Conservation (phyloP, 2,888 invertebrate genomes). For the Cybosia mesomella region DNA sequence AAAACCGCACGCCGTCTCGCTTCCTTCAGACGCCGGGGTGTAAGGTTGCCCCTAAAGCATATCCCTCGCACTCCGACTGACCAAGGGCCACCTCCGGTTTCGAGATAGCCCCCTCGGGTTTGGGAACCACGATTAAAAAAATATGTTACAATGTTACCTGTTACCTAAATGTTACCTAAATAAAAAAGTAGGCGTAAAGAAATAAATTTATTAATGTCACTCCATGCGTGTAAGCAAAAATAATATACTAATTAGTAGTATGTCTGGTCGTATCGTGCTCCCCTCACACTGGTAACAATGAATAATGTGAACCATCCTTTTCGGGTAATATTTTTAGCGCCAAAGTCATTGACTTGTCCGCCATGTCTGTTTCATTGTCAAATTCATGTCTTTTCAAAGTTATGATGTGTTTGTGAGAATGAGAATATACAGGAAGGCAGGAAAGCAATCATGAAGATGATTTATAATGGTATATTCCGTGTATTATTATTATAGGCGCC, state of each 20-base stretch:
- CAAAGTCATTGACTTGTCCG: slow-evolving; percentile 63
- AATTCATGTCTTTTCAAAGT: background rate
- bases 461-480: too few relatives aligned
- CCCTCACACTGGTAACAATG: slow-evolving; percentile 64
- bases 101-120: too few relatives aligned
- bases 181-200: slow-evolving; percentile 25
- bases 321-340: slow-evolving; percentile 60
- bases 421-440: background rate
- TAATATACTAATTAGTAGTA: slow-evolving; percentile 8
- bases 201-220: slow-evolving; percentile 30
- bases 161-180: slow-evolving; percentile 3
- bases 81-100: too few relatives aligned
- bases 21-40: too few relatives aligned
- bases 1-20: too few relatives aligned
- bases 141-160: too few relatives aligned
- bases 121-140: too few relatives aligned
- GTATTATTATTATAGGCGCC: too few relatives aligned
- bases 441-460: too few relatives aligned
- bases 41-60: too few relatives aligned
- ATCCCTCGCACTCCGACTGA: too few relatives aligned
- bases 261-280: slow-evolving; percentile 29
- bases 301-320: slow-evolving; percentile 69
- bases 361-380: slow-evolving; percentile 37
- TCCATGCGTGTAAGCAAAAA: slow-evolving; percentile 2
- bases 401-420: background rate